Evolutionary conservation across 1,140 invertebrate species (phyloP).

Genomic region (Stegodyphus mimosarum): DNA sequence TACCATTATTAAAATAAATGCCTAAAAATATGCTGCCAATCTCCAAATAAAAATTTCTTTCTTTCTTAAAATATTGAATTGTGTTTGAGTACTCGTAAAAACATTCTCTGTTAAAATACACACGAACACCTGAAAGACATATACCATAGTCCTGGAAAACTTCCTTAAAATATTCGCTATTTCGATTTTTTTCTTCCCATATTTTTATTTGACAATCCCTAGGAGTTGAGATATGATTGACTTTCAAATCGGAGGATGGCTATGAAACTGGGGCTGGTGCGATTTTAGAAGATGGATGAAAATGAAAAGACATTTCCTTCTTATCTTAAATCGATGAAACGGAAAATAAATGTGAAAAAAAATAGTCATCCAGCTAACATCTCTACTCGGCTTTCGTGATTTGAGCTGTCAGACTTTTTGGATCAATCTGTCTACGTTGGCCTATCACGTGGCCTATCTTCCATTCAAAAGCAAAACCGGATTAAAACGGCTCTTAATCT

Average conservation of each 20-base stretch:
- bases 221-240: conserved; percentile 25
- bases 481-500: background rate
- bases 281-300: conserved; percentile 30
- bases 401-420: conserved; percentile 19
- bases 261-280: conserved; percentile 7
- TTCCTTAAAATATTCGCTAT: too few species aligned
- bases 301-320: conserved; percentile 16
- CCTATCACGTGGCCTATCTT: background rate
- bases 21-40: too few species aligned
- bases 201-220: conserved; percentile 28
- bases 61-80: too few species aligned
- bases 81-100: too few species aligned
- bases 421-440: background rate
- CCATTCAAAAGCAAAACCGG: background rate
- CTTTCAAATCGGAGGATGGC: conserved; percentile 19
- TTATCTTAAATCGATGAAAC: background rate
- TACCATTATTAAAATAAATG: too few species aligned
- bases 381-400: conserved; percentile 19
- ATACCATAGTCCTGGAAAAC: too few species aligned
- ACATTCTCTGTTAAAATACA: too few species aligned
- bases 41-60: too few species aligned
- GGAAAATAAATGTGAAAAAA: conserved; percentile 18
- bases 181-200: too few species aligned
- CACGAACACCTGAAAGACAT: too few species aligned
- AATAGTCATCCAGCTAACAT: too few species aligned